Evolutionary conservation across 1,140 invertebrate genomes (phyloP), one percentile per base, ranked within the genome.

Genomic region (Macrocentrus cingulum): DNA sequence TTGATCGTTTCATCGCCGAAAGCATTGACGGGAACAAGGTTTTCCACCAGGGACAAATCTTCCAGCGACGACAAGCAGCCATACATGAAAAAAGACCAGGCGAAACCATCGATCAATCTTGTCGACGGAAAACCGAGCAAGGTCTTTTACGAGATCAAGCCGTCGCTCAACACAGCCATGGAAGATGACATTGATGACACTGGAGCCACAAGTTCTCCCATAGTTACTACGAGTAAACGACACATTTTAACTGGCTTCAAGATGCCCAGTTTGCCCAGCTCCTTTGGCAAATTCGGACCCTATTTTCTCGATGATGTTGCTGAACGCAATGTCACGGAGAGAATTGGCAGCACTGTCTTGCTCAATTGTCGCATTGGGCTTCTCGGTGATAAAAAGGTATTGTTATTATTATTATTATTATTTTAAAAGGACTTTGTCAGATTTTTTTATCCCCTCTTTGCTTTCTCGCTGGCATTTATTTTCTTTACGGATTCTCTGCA

Each of bases 291-390:
- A 46, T 89, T 86, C 75, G 87, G 89, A 1, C 90, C 90, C 1
- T 91, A 89, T 72, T 91, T 91, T 72, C 88, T 91, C 69, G 88
- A 89, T 58, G 85, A 83, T 25, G 70, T 78, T 2, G 80, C 79
- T 25, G 74, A 78, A 15, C 67, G 76, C 36, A 82, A 83, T 53
- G 65, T 84, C 34, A 82, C 81, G 7, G 77, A 80, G 8, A 75
- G 81, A 49, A 81, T 82, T 13, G 82, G 82, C 22, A 76, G 70
- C 52, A 82, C 75, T 2, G 79, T 83, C n/a, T 64, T 76, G 6
- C 70, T 84, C 5, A 80, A 84, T 64, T 84, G 83, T 66, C 71
- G 78, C 23, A 81, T 84, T 45, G 82, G 80, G 15, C 80, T 84
- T 70, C 76, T 84, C 2, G 80, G 80, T 2, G 76, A 82, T 59